Evolutionary conservation across 2,113 vertebrate genomes (phyloP).

Genomic region (Muntiacus muntjak): DNA sequence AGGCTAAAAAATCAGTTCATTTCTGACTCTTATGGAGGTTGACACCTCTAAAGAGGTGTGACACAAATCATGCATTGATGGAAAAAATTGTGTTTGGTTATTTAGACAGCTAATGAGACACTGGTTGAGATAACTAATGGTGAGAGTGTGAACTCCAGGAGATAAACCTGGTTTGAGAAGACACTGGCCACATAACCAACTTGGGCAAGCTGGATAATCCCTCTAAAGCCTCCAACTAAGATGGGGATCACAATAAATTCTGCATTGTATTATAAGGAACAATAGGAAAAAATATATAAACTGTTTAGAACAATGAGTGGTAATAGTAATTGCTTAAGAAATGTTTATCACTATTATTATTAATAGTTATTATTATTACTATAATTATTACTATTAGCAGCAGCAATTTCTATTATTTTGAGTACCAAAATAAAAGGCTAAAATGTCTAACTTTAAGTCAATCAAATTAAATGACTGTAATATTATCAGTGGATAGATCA

Average conservation of each 20-base stretch:
- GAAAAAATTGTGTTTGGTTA: background rate
- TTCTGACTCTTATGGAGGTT: background rate
- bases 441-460: background rate
- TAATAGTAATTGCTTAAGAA: background rate
- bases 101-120: background rate
- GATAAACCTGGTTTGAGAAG: background rate
- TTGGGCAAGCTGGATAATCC: background rate
- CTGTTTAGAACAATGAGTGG: accelerated
- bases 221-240: background rate
- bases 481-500: background rate
- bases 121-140: background rate
- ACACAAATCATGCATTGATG: background rate
- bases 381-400: background rate
- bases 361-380: background rate
- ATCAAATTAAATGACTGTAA: background rate
- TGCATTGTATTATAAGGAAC: too few relatives aligned
- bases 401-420: background rate
- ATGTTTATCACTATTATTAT: background rate
- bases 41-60: background rate
- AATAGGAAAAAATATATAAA: background rate
- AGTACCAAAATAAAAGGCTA: background rate
- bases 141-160: background rate
- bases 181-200: background rate
- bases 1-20: background rate
- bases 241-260: background rate